Evolutionary conservation across 2,888 invertebrate species (phyloP).

Genomic region (Lasioglossum vierecki): DNA sequence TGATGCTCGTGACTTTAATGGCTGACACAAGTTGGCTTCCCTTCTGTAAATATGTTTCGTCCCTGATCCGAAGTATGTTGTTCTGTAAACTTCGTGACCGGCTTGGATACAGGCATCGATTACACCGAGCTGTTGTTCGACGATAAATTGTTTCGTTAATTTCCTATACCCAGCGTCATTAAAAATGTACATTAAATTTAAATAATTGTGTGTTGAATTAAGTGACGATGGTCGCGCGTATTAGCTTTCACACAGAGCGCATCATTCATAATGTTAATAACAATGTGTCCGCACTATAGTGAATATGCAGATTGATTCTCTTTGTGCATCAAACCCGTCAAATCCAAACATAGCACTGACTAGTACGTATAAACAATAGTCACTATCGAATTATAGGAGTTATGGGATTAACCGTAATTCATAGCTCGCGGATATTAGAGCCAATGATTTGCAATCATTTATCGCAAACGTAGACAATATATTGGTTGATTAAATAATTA

Average conservation of each 20-base stretch:
- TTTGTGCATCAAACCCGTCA: not conserved
- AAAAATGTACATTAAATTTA: not conserved
- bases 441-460: not conserved
- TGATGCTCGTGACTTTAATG: slow-evolving; percentile 28
- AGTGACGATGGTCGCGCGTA: not conserved
- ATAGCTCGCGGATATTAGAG: not conserved
- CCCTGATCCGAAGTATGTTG: not conserved
- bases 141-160: not conserved
- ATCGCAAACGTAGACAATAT: not conserved
- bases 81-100: slow-evolving; percentile 5
- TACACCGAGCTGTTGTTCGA: not conserved
- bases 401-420: not conserved
- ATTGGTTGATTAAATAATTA: not conserved
- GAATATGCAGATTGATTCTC: not conserved
- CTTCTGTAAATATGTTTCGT: slow-evolving; percentile 18
- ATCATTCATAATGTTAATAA: not conserved
- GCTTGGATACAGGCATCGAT: slow-evolving; percentile 29
- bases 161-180: not conserved
- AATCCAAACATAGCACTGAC: not conserved
- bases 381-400: not conserved
- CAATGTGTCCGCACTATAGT: not conserved
- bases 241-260: not conserved
- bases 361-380: not conserved
- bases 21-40: slow-evolving; percentile 36
- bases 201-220: not conserved